Conservation (phyloP, 2,113 vertebrate genomes). For the Melanotaenia duboulayi region DNA sequence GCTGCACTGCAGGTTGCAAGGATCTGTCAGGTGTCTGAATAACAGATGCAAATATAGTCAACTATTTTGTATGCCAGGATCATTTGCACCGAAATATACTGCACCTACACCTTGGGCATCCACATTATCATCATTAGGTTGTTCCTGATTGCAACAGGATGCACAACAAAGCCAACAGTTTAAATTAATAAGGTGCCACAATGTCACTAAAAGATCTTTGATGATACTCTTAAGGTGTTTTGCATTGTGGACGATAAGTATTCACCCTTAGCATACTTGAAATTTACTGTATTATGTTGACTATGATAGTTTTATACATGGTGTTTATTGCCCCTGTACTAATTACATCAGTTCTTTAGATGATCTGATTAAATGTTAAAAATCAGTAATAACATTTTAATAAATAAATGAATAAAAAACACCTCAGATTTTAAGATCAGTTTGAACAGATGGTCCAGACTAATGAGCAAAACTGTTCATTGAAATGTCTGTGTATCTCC, state of each 20-base stretch:
- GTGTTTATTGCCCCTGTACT: too few relatives aligned
- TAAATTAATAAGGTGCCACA: constrained; percentile 33
- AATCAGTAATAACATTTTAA: too few relatives aligned
- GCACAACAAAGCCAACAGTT: constrained; percentile 44
- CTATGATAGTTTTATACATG: too few relatives aligned
- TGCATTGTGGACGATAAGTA: not conserved
- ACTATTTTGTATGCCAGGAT: constrained; percentile 52
- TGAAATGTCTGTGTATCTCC: not conserved
- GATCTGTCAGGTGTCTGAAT: constrained; percentile 69
- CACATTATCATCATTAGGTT: constrained; percentile 52
- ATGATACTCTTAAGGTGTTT: constrained; percentile 7
- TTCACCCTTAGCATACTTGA: too few relatives aligned
- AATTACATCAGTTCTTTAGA: not conserved
- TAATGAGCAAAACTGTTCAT: not conserved
- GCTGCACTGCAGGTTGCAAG: constrained; percentile 42
- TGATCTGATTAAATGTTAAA: constrained; percentile 33
- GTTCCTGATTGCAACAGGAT: constrained; percentile 38
- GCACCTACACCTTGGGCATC: constrained; percentile 33
- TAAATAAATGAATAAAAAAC: too few relatives aligned
- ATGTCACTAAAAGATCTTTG: constrained; percentile 33
- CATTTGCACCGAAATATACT: constrained; percentile 38
- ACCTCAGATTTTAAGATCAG: not conserved
- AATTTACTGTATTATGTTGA: too few relatives aligned
- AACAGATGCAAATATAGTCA: constrained; percentile 68
- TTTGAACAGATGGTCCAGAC: not conserved